Base-by-base conservation (phyloP, 2,888 invertebrate genomes). In the Patella ulyssiponensis region DNA sequence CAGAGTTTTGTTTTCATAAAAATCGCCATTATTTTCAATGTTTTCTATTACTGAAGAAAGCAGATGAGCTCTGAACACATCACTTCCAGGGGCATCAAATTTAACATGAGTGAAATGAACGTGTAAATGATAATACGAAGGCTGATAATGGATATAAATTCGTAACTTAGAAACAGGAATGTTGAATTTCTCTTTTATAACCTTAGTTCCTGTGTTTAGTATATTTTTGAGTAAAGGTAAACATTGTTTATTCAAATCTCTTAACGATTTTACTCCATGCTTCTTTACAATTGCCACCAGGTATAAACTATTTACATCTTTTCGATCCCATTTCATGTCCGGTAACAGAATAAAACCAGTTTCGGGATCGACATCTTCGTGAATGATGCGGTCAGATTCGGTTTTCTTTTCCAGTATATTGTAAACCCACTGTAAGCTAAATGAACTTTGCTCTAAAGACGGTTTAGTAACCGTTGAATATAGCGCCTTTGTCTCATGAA, bases 261-360 rank as follows among this genome's bases (percentile, higher is more conserved):
- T 93, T 56, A 99, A 87, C 0, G 97, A 97, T 90, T 95, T 95
- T 9, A 99, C 94, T 73, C 94, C 94, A 83, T 93, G 94, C 64
- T 85, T 93, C 84, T 95, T 94, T 0, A 95, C 93, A 78, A 99
- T 94, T 0, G 96, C 98, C 76, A 97, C 92, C 11, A 97, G 92
- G 91, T 99, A 97, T 17, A 99, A 92, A 0, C 95, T 95, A 87
- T 96, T 96, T 23, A 94, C 83, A 72, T 93, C 92, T 71, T 94
- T 91, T 17, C 96, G 96, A 92, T 98, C 96, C 99, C 99, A 99
- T 92, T 99, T 99, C 77, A 98, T 93, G 92, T 99, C 99, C 0
- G 97, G 98, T 0, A 98, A 88, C 17, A 99, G 92, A 17, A 99
- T 93, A 90, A 98, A 89, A 3, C 90, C 91, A 17, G 74, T 94